Evolutionary conservation across 2,888 invertebrate genomes (phyloP).

Genomic region (Pandemis corylana): DNA sequence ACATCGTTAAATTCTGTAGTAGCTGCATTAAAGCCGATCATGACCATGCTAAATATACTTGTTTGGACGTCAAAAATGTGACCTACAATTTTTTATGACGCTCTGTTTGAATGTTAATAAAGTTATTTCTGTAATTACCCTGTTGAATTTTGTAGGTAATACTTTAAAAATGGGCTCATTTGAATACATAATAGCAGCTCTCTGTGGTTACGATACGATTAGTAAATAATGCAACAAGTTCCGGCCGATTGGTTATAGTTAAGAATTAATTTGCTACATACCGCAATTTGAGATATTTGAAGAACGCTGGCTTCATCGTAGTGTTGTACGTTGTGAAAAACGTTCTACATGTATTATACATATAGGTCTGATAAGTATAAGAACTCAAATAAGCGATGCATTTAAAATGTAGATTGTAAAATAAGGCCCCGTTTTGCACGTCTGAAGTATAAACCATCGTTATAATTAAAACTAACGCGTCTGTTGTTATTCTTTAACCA

Average conservation of each 20-base stretch:
- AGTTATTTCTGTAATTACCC: constrained; percentile 5
- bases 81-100: constrained; percentile 14
- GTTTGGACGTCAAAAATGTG: not conserved
- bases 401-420: not conserved
- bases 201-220: not conserved
- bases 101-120: constrained; percentile 22
- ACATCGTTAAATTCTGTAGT: constrained; percentile 6
- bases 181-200: not conserved
- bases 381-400: no score
- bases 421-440: not conserved
- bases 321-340: no score
- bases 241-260: not conserved
- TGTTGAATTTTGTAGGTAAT: not conserved
- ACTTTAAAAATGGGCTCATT: constrained; percentile 3
- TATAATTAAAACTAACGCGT: not conserved
- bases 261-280: not conserved
- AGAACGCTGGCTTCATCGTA: no score
- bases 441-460: not conserved
- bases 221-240: not conserved
- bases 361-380: no score
- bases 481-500: not conserved
- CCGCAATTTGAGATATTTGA: not conserved
- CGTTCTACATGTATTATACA: no score
- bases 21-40: not conserved
- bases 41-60: not conserved